Evolutionary conservation across 2,113 vertebrate species (phyloP).

Genomic region (Platichthys flesus): DNA sequence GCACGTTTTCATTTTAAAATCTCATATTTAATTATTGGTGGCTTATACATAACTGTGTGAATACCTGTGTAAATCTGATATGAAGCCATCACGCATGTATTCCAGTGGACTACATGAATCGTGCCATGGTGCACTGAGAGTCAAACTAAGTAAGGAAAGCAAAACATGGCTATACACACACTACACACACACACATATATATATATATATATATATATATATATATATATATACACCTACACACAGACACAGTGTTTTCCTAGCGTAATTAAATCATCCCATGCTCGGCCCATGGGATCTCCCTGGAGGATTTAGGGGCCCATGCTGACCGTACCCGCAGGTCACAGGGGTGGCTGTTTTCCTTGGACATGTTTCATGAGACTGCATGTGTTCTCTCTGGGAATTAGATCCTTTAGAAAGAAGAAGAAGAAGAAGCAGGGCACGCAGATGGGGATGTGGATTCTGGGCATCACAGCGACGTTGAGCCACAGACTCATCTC

Average conservation of each 20-base stretch:
- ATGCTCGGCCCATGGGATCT: constrained; percentile 47
- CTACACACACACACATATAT: not conserved
- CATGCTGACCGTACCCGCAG: constrained; percentile 64
- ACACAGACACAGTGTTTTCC: constrained; percentile 58
- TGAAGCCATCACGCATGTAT: not conserved
- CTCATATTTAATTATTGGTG: not conserved
- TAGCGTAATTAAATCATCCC: constrained; percentile 74
- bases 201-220: not conserved
- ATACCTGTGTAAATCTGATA: no score
- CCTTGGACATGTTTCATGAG: constrained; percentile 73
- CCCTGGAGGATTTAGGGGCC: constrained; percentile 64
- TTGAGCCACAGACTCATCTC: constrained; percentile 34
- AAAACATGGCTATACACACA: constrained; percentile 27
- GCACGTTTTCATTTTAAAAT: not conserved
- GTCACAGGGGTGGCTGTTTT: constrained; percentile 74
- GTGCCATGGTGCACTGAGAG: not conserved
- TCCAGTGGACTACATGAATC: constrained; percentile 13
- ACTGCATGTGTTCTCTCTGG: constrained; percentile 68
- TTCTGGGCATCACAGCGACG: constrained; percentile 31
- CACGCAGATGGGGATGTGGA: constrained; percentile 1
- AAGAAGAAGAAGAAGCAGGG: not conserved
- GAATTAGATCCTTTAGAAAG: constrained; percentile 43
- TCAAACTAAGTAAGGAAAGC: constrained; percentile 23
- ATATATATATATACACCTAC: not conserved
- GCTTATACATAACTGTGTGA: no score